Evolutionary conservation across 2,888 invertebrate genomes (phyloP), one percentile per base, ranked within the genome.

Genomic region (Nemotelus nigrinus): DNA sequence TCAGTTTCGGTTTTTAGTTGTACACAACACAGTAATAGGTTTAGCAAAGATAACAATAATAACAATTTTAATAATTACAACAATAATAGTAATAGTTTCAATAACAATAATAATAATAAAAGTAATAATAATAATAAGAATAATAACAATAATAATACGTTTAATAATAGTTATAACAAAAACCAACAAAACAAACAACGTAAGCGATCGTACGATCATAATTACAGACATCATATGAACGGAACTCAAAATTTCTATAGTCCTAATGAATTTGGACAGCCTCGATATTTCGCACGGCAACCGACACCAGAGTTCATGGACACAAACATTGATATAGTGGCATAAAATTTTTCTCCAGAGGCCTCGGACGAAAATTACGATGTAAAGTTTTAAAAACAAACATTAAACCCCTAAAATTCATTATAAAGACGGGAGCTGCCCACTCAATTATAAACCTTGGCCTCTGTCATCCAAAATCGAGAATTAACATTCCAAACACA

Each of bases 321-420:
- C 64, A 50, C 47, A 5, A 70, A 71, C 25, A 68, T 41, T 47
- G 60, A 43, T 58, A 39, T 63, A 44, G 39, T n/a, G n/a, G 57
- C n/a, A n/a, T 57, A 64, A 77, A 77, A 77, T 77, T 77, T 74
- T 77, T 72, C n/a, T 43, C 60, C 44, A 64, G 3, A 60, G 44
- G 77, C 72, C 77, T 77, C 77, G 55, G 47, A 72, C 39, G 53
- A 60, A 50, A 65, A 53, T 41, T 72, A 53, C 71, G 64, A 43
- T 48, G 57, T 77, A 72, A 55, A 60, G 45, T 65, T 64, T 25
- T 64, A 8, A 65, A 77, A 44, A 63, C 47, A 39, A 72, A 77
- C 2, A 47, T 45, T n/a, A 77, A 72, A 45, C 68, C 70, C 2
- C 70, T 77, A 58, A 68, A 67, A 58, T 58, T 70, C 43, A 77